Base-by-base conservation (phyloP, 1,140 invertebrate genomes). In the Drosophila arawakana region DNA sequence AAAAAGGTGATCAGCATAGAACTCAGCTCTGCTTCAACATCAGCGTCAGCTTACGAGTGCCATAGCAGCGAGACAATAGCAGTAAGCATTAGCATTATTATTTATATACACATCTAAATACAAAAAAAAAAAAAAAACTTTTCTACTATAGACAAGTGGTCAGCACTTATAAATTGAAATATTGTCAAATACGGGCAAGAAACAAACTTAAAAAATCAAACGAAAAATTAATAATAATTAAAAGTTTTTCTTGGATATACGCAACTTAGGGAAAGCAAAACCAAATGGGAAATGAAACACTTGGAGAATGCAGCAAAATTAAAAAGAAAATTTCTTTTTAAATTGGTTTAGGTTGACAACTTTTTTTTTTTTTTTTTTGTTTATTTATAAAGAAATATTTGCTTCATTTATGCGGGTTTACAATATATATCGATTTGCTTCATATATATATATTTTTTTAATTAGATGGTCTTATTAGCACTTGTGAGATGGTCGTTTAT, bases 401-500 rank as follows among this genome's bases (percentile, higher is more conserved):
- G 9, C 55, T 39, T 58, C 37, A 49, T 39, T 18, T 37, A 2
- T 4, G 37, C 13, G 15, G 47, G 59, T 21, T 50, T 50, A 62
- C 46, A 62, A 54, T 61, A 61, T 44, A 37, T 73, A 66, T 74
- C 43, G 43, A 63, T 41, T 30, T 54, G 25, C 73, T 73, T 59
- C 52, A 62, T 67, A 58, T 11, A 34, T 44, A 2, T 37, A 18
- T 25, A 15, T 5, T 50, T 49, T 52, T 63, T 37, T 13, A 47
- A 18, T 11, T 57, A 30, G 25, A 30, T 50, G 35, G 85, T 92
- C 91, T 91, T 92, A 89, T 83, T 91, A 92, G 91, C 91, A 92
- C 91, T 92, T 92, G 90, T 92, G 91, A 92, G 91, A 92, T 92
- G 91, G 91, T 92, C 91, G 81, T 86, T 81, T 76, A 90, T 77